Evolutionary conservation across 2,888 invertebrate species (phyloP), one percentile per base, ranked within the genome.

Genomic region (Listrodromus nycthemerus): DNA sequence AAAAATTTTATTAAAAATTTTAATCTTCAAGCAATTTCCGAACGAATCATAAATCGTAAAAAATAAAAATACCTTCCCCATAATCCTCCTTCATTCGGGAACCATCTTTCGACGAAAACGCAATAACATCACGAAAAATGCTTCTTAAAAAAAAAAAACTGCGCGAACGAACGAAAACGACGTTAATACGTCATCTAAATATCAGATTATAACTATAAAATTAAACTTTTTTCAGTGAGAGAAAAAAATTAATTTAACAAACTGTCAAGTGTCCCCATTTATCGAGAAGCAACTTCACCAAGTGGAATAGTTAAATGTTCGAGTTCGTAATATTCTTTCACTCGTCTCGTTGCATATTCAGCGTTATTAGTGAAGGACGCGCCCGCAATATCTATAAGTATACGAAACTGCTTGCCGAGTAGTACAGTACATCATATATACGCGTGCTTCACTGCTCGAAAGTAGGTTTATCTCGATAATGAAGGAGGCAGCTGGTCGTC

Each of bases 391-490:
- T 52, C 16, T 65, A 50, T 33, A 61, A 21, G 16, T 5, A 58
- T 48, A 66, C 33, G 50, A 79, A 69, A 70, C 50, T 74, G 74
- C 78, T 78, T 67, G 63, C 69, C 63, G 63, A 21, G 41, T 58
- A 19, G 16, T 52, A 13, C 69, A 69, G 27, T 21, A 21, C 80
- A 80, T 83, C 79, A 79, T 84, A 78, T 77, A 81, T 84, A 71
- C 58, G 33, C 58, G 81, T 66, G 70, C 81, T 75, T 58, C 33
- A 67, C 66, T 81, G 41, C 75, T 73, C 66, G 79, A 84, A 84
- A 84, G 79, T 84, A 84, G 78, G 84, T 82, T 84, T 81, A 84
- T 84, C 84, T 84, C 81, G 84, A 84, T 84, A 84, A 84, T 82
- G 79, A 84, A 84, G 84, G 79, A 84, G 79, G 75, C 84, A 81